Evolutionary conservation across 1,140 invertebrate species (phyloP).

Genomic region (Acromyrmex charruanus): DNA sequence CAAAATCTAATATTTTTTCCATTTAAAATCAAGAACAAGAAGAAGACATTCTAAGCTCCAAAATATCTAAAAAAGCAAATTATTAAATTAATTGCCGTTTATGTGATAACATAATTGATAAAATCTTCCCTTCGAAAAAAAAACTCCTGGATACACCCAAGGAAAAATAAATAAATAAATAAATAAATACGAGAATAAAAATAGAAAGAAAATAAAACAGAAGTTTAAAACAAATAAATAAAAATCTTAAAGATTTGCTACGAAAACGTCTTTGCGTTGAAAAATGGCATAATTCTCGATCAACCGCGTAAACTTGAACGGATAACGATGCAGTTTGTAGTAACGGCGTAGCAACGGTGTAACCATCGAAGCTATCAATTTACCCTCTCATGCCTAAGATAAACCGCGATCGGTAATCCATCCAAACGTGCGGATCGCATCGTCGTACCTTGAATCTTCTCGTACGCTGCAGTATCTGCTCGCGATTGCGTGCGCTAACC

Average conservation of each 20-base stretch:
- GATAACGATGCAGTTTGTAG: not conserved
- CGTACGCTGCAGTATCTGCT: slow-evolving; percentile 66
- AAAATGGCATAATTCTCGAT: not conserved
- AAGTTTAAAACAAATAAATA: not conserved
- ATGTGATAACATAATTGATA: too few relatives aligned
- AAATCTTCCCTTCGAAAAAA: too few relatives aligned
- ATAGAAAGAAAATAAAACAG: not conserved
- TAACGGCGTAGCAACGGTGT: not conserved
- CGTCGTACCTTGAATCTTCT: slow-evolving; percentile 69
- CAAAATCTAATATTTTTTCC: too few relatives aligned
- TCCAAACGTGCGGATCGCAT: slow-evolving; percentile 12
- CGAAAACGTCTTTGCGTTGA: too few relatives aligned
- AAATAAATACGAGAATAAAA: not conserved
- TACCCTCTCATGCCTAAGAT: slow-evolving; percentile 15
- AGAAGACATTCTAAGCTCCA: too few relatives aligned
- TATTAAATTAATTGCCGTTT: too few relatives aligned
- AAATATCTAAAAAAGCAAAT: too few relatives aligned
- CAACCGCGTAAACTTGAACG: not conserved
- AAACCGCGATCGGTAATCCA: slow-evolving; percentile 24
- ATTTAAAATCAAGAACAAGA: too few relatives aligned
- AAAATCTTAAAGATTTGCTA: not conserved
- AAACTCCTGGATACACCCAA: too few relatives aligned
- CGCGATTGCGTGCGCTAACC: slow-evolving; percentile 76
- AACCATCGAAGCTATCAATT: slow-evolving; percentile 3
- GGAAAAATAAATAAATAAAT: not conserved